Base-by-base conservation (phyloP, 2,888 invertebrate genomes). In the Pogonocherus hispidulus region DNA sequence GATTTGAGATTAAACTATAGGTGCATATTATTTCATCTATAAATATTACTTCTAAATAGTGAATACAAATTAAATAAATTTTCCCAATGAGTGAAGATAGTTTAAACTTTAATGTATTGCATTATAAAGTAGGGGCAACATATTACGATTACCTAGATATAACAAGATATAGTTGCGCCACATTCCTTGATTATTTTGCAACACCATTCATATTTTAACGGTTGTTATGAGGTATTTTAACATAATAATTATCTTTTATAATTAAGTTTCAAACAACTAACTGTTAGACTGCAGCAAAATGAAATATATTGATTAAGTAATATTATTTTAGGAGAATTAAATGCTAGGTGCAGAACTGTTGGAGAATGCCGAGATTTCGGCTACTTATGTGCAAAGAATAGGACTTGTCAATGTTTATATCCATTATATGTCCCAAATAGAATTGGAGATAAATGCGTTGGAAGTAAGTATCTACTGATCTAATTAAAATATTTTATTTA, bases 281-380 rank as follows among this genome's bases (percentile, higher is more conserved):
- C n/a, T n/a, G n/a, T n/a, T n/a, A n/a, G n/a, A n/a, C n/a, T n/a
- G n/a, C n/a, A n/a, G n/a, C n/a, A n/a, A n/a, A n/a, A n/a, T n/a
- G n/a, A n/a, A n/a, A n/a, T n/a, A n/a, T n/a, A n/a, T n/a, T n/a
- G n/a, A n/a, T n/a, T n/a, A n/a, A n/a, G n/a, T n/a, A n/a, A n/a
- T n/a, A n/a, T n/a, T 8, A 27, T 70, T 69, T 57, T 55, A 74
- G 76, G 73, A 55, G 81, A 79, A 65, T 71, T 84, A 52, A 81
- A 79, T 60, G 75, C 67, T 5, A 63, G 23, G 9, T 79, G 78
- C 62, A 66, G 47, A 27, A 11, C 55, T 14, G 66, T 73, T 5
- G 35, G 9, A 5, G 83, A 85, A 59, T 85, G 85, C 70, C 77
- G 82, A 59, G 71, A 70, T 44, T 83, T 83, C 67, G 85, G 84